phyloP scores from a whole-genome alignment of 2,797 vertebrate genomes.

The Microhierax caerulescens region DNA sequence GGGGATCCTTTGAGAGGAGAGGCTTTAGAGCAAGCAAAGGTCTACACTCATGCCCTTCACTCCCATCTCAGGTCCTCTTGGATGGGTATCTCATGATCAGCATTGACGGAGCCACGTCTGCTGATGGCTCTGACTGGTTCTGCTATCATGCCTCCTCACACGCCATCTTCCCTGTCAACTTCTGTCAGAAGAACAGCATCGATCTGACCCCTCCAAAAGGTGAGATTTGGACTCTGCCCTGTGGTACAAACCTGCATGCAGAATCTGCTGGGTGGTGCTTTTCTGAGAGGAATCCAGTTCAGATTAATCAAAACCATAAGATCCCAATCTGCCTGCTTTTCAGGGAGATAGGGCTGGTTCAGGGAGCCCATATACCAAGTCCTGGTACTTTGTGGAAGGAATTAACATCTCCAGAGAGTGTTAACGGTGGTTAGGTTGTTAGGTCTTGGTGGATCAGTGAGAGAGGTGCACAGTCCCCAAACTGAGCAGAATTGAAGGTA shows the following conservation, averaged over 20 bases:
- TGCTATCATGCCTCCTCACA: conserved; percentile 95
- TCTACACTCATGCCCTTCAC: background rate
- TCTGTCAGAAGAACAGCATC: conserved; percentile 88
- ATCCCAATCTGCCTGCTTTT: background rate
- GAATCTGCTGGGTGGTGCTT: background rate
- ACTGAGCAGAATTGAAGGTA: background rate
- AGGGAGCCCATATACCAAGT: background rate
- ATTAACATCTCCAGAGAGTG: background rate
- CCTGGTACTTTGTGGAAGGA: background rate
- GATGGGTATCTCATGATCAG: conserved; percentile 94
- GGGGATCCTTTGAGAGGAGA: background rate
- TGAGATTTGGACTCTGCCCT: background rate
- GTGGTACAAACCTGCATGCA: background rate
- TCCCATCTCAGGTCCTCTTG: conserved; percentile 82
- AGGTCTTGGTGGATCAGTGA: background rate
- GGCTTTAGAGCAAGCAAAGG: background rate
- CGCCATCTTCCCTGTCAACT: conserved; percentile 86
- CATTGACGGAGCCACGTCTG: conserved; percentile 83
- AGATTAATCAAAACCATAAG: background rate
- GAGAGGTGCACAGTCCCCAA: background rate
- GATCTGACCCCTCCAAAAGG: conserved; percentile 82
- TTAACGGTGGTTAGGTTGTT: background rate
- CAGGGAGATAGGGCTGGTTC: background rate
- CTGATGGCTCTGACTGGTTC: conserved; percentile 87
- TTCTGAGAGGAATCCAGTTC: background rate